Percentiles rank a stretch among this genome's conserved stretches.
These are phyloP conservation scores for Micromesistius poutassou DNA, from an alignment of 2,797 vertebrate species.

Conservation along the genomic window DNA sequence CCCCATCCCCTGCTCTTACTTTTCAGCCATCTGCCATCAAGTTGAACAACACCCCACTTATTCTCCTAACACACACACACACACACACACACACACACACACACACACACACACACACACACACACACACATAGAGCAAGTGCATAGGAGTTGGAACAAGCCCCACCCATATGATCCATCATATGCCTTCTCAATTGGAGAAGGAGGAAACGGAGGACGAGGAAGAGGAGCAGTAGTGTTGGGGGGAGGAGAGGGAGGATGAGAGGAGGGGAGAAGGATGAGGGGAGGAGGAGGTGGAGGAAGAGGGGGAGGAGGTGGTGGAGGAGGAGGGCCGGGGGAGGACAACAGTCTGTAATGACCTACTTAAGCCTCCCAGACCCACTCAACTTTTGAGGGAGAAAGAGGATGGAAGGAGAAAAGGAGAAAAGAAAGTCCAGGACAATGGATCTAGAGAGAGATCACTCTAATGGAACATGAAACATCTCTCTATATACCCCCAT, in stretches of 20 bases:
- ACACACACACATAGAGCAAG: background rate
- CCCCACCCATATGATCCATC: slow-evolving; percentile 34
- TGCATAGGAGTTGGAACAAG: slow-evolving; percentile 19
- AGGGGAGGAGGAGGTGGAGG: slow-evolving; percentile 4
- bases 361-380: slow-evolving; percentile 50
- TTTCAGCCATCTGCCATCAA: slow-evolving; percentile 54
- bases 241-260: no score
- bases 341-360: slow-evolving; percentile 65
- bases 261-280: background rate
- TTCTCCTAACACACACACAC: slow-evolving; percentile 14
- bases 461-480: slow-evolving; percentile 8
- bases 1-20: background rate
- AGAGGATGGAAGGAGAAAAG: background rate
- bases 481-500: background rate
- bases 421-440: slow-evolving; percentile 15
- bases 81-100: slow-evolving; percentile 4
- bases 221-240: slow-evolving; percentile 18
- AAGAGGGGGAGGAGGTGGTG: background rate
- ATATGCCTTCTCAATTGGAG: no score
- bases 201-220: slow-evolving; percentile 8
- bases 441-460: background rate
- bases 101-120: background rate
- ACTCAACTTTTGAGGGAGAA: slow-evolving; percentile 37
- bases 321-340: slow-evolving; percentile 11
- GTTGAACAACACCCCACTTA: slow-evolving; percentile 60